Evolutionary conservation across 37 sponge, comb jelly and placozoan genomes (phyloP).

Genomic region (Aplysina aerophoba): DNA sequence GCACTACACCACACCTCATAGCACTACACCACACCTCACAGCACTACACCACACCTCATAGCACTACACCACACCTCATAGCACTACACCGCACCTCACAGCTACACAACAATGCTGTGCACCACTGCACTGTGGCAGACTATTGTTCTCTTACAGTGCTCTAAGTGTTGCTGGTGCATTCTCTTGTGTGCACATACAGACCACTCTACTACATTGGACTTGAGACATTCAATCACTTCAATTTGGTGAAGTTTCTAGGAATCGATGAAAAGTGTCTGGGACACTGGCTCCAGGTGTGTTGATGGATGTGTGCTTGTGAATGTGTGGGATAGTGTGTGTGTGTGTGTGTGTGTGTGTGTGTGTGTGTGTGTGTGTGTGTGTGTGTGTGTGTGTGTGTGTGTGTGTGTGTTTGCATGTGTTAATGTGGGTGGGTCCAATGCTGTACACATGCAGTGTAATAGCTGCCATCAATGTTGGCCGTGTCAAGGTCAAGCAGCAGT

Average conservation of each 20-base stretch:
- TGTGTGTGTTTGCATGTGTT: not conserved
- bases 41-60: too few species aligned
- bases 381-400: not conserved
- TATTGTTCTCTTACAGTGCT: not conserved
- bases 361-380: too few species aligned
- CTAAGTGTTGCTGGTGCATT: not conserved
- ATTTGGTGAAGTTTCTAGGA: constrained; percentile 46
- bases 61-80: not conserved
- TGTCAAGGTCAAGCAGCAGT: too few species aligned
- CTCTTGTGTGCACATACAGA: constrained; percentile 31
- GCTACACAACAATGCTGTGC: too few species aligned
- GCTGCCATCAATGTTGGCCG: too few species aligned
- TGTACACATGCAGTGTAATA: too few species aligned
- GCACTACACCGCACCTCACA: not conserved
- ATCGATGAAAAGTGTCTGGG: constrained; percentile 46
- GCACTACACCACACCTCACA: too few species aligned
- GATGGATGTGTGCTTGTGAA: not conserved
- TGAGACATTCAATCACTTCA: constrained; percentile 60
- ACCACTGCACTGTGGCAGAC: too few species aligned
- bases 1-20: too few species aligned
- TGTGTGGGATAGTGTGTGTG: not conserved
- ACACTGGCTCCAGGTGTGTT: constrained; percentile 67
- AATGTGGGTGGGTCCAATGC: too few species aligned
- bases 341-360: too few species aligned
- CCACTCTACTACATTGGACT: constrained; percentile 82